Evolutionary conservation across 2,113 vertebrate species (phyloP).

Genomic region (Mystacornis crossleyi): DNA sequence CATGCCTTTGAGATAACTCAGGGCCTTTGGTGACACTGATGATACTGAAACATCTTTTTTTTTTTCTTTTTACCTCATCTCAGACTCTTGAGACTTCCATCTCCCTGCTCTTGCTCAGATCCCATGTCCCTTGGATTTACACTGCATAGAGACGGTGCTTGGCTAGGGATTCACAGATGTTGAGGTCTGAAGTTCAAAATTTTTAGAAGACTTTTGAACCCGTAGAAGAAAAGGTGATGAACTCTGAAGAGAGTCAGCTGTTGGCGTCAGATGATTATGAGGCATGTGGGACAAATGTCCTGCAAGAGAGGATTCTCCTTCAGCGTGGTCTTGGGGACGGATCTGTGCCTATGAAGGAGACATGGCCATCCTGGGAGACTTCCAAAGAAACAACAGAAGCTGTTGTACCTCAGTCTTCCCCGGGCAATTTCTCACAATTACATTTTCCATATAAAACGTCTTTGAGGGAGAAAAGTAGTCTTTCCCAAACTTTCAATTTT

Average conservation of each 20-base stretch:
- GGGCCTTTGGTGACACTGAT: neutral
- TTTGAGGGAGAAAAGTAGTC: neutral
- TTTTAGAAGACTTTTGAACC: neutral
- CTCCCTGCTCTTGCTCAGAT: neutral
- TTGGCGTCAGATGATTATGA: neutral
- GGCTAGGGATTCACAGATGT: neutral
- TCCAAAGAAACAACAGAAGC: neutral
- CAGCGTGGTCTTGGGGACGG: accelerated
- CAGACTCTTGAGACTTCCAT: neutral
- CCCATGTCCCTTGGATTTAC: accelerated
- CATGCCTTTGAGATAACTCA: neutral
- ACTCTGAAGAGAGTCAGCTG: neutral
- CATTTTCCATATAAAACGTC: neutral
- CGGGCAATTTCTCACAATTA: neutral
- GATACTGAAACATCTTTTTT: neutral
- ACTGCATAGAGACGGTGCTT: neutral
- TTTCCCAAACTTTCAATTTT: neutral
- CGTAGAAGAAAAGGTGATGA: neutral
- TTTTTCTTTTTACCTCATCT: neutral
- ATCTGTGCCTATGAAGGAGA: neutral
- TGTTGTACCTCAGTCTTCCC: neutral
- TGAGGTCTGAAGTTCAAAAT: neutral
- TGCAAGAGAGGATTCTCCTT: neutral
- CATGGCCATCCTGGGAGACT: neutral
- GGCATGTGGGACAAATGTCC: neutral